Evolutionary conservation across 1,140 invertebrate species (phyloP).

Genomic region (Scaptomyza pallida): DNA sequence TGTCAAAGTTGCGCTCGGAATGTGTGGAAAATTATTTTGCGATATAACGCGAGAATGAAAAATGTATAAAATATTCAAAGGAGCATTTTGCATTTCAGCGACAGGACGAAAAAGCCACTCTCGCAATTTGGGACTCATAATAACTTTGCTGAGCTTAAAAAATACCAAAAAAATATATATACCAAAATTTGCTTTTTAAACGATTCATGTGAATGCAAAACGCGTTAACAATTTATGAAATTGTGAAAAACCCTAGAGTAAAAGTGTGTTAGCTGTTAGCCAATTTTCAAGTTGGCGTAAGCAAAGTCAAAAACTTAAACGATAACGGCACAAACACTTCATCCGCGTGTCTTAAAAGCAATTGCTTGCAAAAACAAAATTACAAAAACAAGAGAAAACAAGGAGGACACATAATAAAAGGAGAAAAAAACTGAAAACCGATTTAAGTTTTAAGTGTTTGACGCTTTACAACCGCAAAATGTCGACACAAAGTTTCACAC

Average conservation of each 20-base stretch:
- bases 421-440: conserved; percentile 51
- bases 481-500: conserved; percentile 73
- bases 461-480: conserved; percentile 81
- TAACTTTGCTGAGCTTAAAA: conserved; percentile 44
- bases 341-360: conserved; percentile 14
- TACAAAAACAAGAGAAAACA: conserved; percentile 28
- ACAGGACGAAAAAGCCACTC: conserved; percentile 37
- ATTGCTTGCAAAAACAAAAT: conserved; percentile 41
- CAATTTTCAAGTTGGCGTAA: conserved; percentile 22
- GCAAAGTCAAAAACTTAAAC: conserved; percentile 58
- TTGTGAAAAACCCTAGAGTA: background rate
- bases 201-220: conserved; percentile 11
- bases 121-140: conserved; percentile 22
- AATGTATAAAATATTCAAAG: conserved; percentile 83
- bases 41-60: conserved; percentile 82
- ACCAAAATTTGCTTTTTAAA: conserved; percentile 3
- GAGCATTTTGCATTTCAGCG: conserved; percentile 69
- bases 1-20: conserved; percentile 72
- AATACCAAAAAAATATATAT: conserved; percentile 13
- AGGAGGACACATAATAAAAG: conserved; percentile 9
- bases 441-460: conserved; percentile 82
- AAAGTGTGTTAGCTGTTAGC: background rate
- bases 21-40: conserved; percentile 78
- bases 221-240: conserved; percentile 3
- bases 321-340: conserved; percentile 58